Base-by-base conservation (phyloP, 2,888 invertebrate species). In the Tenthredo amoena region DNA sequence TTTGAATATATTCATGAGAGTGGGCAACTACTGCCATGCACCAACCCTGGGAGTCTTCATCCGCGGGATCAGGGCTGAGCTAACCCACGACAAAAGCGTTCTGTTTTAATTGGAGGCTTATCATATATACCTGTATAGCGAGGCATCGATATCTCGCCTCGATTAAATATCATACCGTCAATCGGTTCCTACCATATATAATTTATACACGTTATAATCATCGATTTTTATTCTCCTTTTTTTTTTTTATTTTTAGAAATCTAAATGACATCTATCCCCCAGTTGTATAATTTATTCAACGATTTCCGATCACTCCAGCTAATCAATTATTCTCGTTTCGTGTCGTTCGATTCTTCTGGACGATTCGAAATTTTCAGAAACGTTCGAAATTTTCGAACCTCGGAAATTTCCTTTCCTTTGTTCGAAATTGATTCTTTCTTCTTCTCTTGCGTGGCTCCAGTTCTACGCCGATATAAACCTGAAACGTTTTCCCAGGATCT, bases 1-100 rank as follows among this genome's bases (percentile, higher is more conserved):
- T 90, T 92, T 91, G 92, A 92, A 92, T 92, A 91, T 91, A 92
- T 92, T 92, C 92, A 92, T 92, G 92, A 92, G 91, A 87, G 85
- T 71, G 72, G 72, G 21, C 72, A 21, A 74, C 72, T 43, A 43
- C 50, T 43, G 31, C n/a, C 74, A 15, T 26, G 74, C 40, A 26
- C 21, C 43, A 74, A 43, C 43, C 74, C 43, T 74, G 74, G 74
- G 43, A 12, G 26, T 74, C 43, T 74, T 4, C 74, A 74, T 74
- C 74, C 74, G 74, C n/a, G 40, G 43, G 40, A 74, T 74, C 74
- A 74, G 43, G 21, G 74, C 74, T 40, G 87, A 87, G 86, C 88
- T 88, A 89, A 90, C 89, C 90, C 89, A 90, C 88, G 87, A 89
- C 88, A 87, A 89, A 88, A 87, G 88, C 87, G 87, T 88, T 87